A percentile compares a stretch with the other conserved stretches of the same genome.
phyloP scores from a whole-genome alignment of 2,888 invertebrate genomes.

The Drosophila silvestris region DNA sequence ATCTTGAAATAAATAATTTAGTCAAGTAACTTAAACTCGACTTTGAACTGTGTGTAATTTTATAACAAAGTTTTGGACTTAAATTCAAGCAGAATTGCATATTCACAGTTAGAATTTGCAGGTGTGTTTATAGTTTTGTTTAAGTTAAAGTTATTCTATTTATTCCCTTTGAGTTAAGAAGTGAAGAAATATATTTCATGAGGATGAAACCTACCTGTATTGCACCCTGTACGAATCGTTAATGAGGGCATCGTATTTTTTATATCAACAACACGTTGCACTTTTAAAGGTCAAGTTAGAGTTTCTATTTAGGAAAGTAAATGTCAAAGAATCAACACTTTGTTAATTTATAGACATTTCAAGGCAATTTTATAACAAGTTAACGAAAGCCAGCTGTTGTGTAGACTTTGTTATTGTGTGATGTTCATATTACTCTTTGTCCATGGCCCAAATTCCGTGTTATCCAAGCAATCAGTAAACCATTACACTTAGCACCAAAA shows the following conservation, averaged over 20 bases:
- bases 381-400: background rate
- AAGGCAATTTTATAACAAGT: background rate
- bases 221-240: conserved; percentile 1
- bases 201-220: background rate
- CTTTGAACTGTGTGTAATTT: background rate
- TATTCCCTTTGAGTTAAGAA: background rate
- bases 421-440: background rate
- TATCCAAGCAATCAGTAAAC: conserved; percentile 23
- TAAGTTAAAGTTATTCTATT: background rate
- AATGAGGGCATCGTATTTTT: background rate
- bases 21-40: background rate
- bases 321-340: background rate
- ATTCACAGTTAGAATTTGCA: background rate
- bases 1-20: background rate
- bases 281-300: conserved; percentile 35
- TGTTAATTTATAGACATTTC: background rate
- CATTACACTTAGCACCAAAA: conserved; percentile 12
- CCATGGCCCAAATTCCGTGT: conserved; percentile 19
- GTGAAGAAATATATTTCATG: background rate
- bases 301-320: background rate
- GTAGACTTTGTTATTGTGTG: background rate
- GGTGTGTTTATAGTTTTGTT: background rate
- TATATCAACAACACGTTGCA: conserved; percentile 5
- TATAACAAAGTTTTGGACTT: background rate
- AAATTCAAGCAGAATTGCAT: background rate